phyloP scores from a whole-genome alignment of 2,797 vertebrate species.

The Paguma larvata region DNA sequence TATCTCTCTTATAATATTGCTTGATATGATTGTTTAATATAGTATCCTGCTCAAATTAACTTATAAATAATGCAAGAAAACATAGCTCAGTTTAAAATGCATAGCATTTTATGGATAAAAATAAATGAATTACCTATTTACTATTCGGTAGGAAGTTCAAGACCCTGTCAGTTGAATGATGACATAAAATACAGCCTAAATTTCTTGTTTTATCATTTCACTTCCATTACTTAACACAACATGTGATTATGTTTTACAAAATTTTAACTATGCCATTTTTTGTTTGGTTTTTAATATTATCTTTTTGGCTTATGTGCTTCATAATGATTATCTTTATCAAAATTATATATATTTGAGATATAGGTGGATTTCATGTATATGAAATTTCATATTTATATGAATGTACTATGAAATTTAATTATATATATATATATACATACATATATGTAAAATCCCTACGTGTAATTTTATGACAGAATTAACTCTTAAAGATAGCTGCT shows the following conservation, averaged over 20 bases:
- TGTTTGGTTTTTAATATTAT: not conserved
- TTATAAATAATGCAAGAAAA: conserved; percentile 20
- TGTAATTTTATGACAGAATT: conserved; percentile 44
- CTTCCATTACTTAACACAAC: not conserved
- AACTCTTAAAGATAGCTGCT: conserved; percentile 5
- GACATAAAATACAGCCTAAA: not conserved
- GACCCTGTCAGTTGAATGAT: not conserved
- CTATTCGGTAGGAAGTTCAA: not conserved
- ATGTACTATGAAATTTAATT: not conserved
- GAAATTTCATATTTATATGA: no score
- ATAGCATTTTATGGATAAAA: conserved; percentile 1
- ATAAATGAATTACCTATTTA: conserved; percentile 11
- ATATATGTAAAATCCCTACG: not conserved
- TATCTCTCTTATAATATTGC: not conserved
- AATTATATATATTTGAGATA: not conserved
- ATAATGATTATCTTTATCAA: not conserved
- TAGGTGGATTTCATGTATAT: not conserved
- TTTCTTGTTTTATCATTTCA: not conserved
- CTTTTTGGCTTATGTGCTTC: not conserved
- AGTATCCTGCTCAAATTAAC: not conserved
- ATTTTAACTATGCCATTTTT: not conserved
- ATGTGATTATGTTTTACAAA: not conserved
- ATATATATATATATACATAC: not conserved
- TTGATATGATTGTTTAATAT: not conserved
- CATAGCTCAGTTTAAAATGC: not conserved